These are phyloP conservation scores for Osmoderma eremita DNA, from an alignment of 2,888 invertebrate species.

Conservation along the genomic window DNA sequence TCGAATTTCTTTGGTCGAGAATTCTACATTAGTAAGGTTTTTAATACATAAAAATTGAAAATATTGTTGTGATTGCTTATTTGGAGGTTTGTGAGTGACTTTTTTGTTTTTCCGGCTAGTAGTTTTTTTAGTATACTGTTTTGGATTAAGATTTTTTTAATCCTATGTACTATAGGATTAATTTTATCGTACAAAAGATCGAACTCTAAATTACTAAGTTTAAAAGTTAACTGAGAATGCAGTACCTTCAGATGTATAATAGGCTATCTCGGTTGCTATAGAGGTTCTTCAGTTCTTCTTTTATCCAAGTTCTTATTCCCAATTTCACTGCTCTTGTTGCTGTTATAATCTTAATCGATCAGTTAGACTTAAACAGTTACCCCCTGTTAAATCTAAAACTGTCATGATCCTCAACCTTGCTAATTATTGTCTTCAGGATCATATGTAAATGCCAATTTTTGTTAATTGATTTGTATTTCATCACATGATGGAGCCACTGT, in stretches of 20 bases:
- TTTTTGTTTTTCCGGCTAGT: not conserved
- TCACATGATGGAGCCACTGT: no score
- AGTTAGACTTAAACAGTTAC: no score
- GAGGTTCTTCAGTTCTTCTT: not conserved
- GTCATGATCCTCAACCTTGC: not conserved
- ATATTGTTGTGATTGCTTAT: not conserved
- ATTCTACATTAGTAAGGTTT: not conserved
- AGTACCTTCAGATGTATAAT: not conserved
- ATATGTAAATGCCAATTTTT: not conserved
- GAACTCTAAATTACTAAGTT: conserved; percentile 1
- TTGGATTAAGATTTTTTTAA: not conserved
- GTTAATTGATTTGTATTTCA: no score
- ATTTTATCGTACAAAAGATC: conserved; percentile 6
- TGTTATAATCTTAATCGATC: no score
- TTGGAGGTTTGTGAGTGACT: not conserved
- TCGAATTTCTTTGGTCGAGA: not conserved
- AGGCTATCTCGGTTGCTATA: not conserved
- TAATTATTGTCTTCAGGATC: not conserved
- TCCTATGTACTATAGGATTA: not conserved
- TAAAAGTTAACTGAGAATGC: not conserved
- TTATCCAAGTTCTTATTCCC: not conserved
- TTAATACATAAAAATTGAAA: not conserved
- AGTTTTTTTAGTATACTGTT: not conserved
- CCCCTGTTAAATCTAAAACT: no score
- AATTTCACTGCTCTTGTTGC: not conserved